A percentile compares a stretch with the other conserved stretches of the same genome.
These are phyloP conservation scores for Cephonodes hylas DNA, from an alignment of 2,888 invertebrate genomes.

Conservation along the genomic window DNA sequence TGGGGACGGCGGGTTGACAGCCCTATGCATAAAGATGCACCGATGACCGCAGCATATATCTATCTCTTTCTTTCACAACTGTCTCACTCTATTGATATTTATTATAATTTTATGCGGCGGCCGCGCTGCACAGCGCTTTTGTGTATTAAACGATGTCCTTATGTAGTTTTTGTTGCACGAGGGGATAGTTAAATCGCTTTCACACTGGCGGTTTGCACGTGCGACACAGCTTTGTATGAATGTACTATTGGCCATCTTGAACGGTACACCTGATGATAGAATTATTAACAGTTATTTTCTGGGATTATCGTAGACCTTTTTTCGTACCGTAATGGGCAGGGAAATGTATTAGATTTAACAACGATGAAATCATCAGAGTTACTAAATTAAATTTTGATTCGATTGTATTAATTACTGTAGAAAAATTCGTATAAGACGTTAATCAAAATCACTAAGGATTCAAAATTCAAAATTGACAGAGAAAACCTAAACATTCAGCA, in stretches of 20 bases:
- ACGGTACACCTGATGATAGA: too few species aligned
- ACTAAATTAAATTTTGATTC: too few species aligned
- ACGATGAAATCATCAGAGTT: too few species aligned
- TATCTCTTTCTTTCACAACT: slow-evolving; percentile 29
- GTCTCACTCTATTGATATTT: slow-evolving; percentile 63
- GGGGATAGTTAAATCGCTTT: slow-evolving; percentile 33
- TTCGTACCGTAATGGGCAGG: too few species aligned
- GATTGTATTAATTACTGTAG: too few species aligned
- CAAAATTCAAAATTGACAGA: too few species aligned
- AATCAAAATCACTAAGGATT: too few species aligned
- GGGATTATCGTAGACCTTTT: too few species aligned
- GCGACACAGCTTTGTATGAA: not conserved
- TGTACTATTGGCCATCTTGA: not conserved
- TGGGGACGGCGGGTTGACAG: slow-evolving; percentile 29
- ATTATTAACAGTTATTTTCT: too few species aligned
- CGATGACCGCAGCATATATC: slow-evolving; percentile 40
- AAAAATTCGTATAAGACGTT: too few species aligned
- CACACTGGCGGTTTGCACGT: not conserved
- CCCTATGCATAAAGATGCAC: slow-evolving; percentile 42
- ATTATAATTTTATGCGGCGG: slow-evolving; percentile 79
- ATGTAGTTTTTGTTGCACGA: slow-evolving; percentile 60
- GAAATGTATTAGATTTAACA: too few species aligned
- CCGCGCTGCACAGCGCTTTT: slow-evolving; percentile 59
- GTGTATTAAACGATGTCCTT: slow-evolving; percentile 73
- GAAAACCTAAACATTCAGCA: too few species aligned